Evolutionary conservation across 2,797 vertebrate species (phyloP).

Genomic region (Micrastur ruficollis): DNA sequence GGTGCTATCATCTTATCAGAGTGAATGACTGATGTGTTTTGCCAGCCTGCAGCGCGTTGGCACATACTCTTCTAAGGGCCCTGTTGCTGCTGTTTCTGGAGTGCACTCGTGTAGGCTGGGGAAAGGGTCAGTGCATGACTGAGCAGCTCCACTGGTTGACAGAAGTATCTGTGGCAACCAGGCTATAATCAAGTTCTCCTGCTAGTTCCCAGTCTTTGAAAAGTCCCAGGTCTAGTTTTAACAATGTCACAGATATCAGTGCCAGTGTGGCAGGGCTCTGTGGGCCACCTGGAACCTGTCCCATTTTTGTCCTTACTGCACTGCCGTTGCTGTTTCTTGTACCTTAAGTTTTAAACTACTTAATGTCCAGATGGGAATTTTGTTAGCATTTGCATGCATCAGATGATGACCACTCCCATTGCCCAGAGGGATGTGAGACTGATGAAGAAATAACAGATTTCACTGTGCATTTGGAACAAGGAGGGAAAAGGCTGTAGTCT

Average conservation of each 20-base stretch:
- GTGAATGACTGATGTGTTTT: not conserved
- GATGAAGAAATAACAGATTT: slow-evolving; percentile 2
- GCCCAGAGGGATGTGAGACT: not conserved
- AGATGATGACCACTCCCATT: not conserved
- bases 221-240: not conserved
- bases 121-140: not conserved
- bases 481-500: not conserved
- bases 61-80: not conserved
- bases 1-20: not conserved
- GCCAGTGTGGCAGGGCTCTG: not conserved
- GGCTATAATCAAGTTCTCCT: not conserved
- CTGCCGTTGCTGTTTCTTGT: not conserved
- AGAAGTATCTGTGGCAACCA: not conserved
- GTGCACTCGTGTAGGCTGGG: not conserved
- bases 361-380: not conserved
- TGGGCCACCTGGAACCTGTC: not conserved
- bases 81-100: not conserved
- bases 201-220: not conserved
- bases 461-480: not conserved
- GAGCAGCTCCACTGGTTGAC: not conserved
- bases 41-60: not conserved
- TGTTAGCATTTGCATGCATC: not conserved
- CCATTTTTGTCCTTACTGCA: not conserved
- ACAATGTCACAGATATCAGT: not conserved
- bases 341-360: not conserved